Evolutionary conservation across 2,888 invertebrate genomes (phyloP).

Genomic region (Branchellion lobata): DNA sequence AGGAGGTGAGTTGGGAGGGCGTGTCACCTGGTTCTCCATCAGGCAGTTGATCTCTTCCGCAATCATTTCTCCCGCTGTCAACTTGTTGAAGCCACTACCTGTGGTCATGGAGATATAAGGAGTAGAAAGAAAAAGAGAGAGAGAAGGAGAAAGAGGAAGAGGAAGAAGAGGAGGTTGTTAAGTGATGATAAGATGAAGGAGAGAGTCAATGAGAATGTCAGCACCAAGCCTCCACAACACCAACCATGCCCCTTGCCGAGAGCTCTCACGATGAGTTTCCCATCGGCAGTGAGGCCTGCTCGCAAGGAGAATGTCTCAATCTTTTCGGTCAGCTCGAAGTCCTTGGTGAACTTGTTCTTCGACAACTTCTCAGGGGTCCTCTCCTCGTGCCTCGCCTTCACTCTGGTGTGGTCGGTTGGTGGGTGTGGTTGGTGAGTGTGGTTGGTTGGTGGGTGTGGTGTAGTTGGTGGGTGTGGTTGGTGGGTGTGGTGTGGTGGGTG

Average conservation of each 20-base stretch:
- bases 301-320: conserved; percentile 52
- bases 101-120: not conserved
- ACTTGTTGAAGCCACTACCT: conserved; percentile 41
- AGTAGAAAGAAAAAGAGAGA: not conserved
- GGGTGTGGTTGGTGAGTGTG: not conserved
- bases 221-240: too few relatives aligned
- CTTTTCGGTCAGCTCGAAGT: conserved; percentile 52
- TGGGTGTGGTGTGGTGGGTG: not conserved
- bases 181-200: not conserved
- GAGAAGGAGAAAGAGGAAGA: not conserved
- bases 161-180: not conserved
- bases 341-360: conserved; percentile 52
- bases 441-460: not conserved
- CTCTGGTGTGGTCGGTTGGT: conserved; percentile 17
- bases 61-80: conserved; percentile 47
- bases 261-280: conserved; percentile 51
- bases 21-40: conserved; percentile 36
- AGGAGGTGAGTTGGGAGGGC: too few relatives aligned
- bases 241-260: conserved; percentile 51
- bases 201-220: not conserved
- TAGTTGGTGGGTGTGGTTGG: not conserved
- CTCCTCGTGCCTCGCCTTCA: conserved; percentile 53
- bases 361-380: conserved; percentile 51
- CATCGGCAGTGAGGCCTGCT: conserved; percentile 51
- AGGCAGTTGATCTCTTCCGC: conserved; percentile 48